These are phyloP conservation scores for Gymnopithys bicolor DNA, from an alignment of 2,797 vertebrate species.

Conservation along the genomic window DNA sequence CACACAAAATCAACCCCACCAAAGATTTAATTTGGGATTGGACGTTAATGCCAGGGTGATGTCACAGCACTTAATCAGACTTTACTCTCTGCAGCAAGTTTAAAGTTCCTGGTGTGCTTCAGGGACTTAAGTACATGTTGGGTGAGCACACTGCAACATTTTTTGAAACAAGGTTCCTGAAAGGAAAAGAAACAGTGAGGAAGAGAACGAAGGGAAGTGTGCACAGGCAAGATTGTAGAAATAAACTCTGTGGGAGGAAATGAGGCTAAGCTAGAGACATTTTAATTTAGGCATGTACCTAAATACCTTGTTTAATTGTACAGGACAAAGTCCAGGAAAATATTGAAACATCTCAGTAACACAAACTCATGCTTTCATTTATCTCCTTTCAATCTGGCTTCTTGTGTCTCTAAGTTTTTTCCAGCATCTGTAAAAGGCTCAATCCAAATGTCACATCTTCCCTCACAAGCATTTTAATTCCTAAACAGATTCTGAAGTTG, in stretches of 20 bases:
- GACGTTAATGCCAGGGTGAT: background rate
- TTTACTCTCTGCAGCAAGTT: background rate
- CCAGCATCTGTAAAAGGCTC: background rate
- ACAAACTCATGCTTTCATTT: background rate
- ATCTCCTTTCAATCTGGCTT: background rate
- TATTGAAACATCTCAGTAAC: background rate
- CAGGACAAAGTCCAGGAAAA: constrained; percentile 32
- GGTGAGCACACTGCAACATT: background rate
- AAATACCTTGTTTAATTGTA: constrained; percentile 39
- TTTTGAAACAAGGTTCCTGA: background rate
- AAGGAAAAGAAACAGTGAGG: background rate
- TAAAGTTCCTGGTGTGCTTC: background rate
- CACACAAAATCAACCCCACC: background rate
- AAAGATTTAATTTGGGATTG: background rate
- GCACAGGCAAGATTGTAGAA: constrained; percentile 22
- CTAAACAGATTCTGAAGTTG: background rate
- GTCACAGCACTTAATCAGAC: background rate
- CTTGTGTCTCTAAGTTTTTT: background rate
- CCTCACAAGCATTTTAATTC: background rate
- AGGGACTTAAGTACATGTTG: background rate
- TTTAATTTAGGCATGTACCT: constrained; percentile 30
- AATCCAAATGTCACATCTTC: background rate
- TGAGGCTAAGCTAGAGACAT: background rate
- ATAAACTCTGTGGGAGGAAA: constrained; percentile 43
- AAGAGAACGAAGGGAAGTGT: background rate